phyloP scores from a whole-genome alignment of 1,140 invertebrate species.

The Tyrophagus putrescentiae region DNA sequence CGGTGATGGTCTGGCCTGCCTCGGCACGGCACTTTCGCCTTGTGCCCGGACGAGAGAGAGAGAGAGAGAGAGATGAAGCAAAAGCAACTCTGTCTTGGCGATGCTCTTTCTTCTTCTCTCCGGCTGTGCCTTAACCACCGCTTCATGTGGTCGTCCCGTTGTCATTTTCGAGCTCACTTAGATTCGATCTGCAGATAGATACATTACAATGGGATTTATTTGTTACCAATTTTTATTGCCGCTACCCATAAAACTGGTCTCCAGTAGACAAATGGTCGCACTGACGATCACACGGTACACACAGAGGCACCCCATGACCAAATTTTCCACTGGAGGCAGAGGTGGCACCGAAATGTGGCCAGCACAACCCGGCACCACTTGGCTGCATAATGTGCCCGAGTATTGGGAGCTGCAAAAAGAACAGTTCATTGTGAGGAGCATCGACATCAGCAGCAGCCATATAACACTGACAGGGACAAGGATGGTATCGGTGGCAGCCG shows the following conservation, averaged over 20 bases:
- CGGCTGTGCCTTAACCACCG: background rate
- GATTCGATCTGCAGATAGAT: slow-evolving; percentile 2
- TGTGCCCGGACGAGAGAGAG: no score
- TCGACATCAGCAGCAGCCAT: background rate
- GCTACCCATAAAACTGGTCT: background rate
- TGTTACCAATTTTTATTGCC: slow-evolving; percentile 12
- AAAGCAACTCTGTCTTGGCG: no score
- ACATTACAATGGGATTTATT: slow-evolving; percentile 15
- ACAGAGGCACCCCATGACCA: background rate
- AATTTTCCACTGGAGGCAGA: no score
- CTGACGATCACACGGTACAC: background rate
- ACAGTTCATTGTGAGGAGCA: no score
- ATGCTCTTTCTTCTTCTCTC: background rate
- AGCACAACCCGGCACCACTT: no score
- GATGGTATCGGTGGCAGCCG: background rate
- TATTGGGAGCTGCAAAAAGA: no score
- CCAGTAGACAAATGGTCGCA: background rate
- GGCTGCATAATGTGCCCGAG: no score
- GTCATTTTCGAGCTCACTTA: background rate
- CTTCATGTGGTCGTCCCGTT: background rate
- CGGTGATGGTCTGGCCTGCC: background rate
- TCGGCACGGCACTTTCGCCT: background rate
- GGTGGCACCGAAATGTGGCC: background rate
- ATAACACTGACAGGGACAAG: background rate
- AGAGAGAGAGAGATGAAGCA: no score